A percentile compares a stretch with the other conserved stretches of the same genome.
These are phyloP conservation scores for Prochilodus magdalenae DNA, from an alignment of 2,113 vertebrate genomes.

Conservation along the genomic window DNA sequence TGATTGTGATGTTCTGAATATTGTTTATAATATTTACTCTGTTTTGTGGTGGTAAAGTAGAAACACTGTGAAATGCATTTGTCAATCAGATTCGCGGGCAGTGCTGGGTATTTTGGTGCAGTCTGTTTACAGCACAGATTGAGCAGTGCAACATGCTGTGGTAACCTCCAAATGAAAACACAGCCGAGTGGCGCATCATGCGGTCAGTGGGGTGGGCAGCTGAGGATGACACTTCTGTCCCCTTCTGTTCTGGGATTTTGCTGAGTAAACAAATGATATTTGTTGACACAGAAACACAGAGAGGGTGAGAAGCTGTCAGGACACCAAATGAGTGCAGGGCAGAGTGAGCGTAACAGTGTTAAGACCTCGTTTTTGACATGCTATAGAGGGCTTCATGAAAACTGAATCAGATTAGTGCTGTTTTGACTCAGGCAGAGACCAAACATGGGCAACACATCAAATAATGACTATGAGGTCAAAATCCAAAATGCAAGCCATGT, in stretches of 20 bases:
- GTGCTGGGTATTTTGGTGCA: background rate
- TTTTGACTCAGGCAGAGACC: background rate
- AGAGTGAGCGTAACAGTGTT: background rate
- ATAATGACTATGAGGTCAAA: too few species aligned
- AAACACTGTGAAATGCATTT: background rate
- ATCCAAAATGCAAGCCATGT: too few species aligned
- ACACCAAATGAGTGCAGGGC: background rate
- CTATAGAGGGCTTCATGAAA: background rate
- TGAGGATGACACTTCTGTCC: slow-evolving; percentile 32
- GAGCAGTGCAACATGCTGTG: background rate
- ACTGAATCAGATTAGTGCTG: background rate
- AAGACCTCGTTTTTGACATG: background rate
- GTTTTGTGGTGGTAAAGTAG: background rate
- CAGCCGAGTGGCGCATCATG: slow-evolving; percentile 22
- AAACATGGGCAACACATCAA: background rate
- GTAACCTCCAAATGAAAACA: background rate
- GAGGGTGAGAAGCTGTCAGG: slow-evolving; percentile 11
- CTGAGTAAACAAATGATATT: slow-evolving; percentile 37
- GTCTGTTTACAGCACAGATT: slow-evolving; percentile 8
- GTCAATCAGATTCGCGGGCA: background rate
- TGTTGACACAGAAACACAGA: slow-evolving; percentile 21
- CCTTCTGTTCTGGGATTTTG: slow-evolving; percentile 25
- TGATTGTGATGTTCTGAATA: too few species aligned
- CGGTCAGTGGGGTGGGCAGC: slow-evolving; percentile 1
- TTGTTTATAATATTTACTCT: too few species aligned